Conservation (phyloP, 2,888 invertebrate species). For the Agrypnus murinus region DNA sequence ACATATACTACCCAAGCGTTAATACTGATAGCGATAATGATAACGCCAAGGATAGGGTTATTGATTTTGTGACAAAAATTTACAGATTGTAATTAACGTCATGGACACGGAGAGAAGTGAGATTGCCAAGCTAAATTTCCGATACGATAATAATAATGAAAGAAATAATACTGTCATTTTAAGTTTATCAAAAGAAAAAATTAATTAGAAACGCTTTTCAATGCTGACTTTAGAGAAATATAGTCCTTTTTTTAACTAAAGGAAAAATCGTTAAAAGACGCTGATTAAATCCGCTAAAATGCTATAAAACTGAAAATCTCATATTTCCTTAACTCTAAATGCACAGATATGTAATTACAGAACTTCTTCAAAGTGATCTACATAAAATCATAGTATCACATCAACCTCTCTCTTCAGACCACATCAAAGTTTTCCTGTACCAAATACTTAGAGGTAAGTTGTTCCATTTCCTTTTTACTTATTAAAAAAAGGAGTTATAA, state of each 20-base stretch:
- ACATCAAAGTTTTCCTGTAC: conserved; percentile 99
- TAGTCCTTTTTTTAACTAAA: too few relatives aligned
- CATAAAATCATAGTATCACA: conserved; percentile 99
- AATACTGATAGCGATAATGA: conserved; percentile 12
- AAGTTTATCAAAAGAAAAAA: too few relatives aligned
- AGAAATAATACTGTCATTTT: too few relatives aligned
- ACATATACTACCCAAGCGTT: neutral
- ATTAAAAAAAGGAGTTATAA: too few relatives aligned
- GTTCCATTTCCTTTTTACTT: too few relatives aligned
- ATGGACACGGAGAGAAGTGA: neutral
- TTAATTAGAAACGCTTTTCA: too few relatives aligned
- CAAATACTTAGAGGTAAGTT: conserved; percentile 97
- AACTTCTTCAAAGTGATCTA: conserved; percentile 99
- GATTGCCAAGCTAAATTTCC: neutral
- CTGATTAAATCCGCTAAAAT: too few relatives aligned
- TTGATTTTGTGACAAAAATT: conserved; percentile 16
- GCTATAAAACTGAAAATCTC: too few relatives aligned
- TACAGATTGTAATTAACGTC: neutral
- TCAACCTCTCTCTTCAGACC: conserved; percentile 98
- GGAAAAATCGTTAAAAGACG: too few relatives aligned
- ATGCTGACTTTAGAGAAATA: too few relatives aligned
- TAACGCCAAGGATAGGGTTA: conserved; percentile 16
- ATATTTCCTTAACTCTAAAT: conserved; percentile 57
- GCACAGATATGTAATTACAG: conserved; percentile 98
- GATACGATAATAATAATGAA: too few relatives aligned